Base-by-base conservation (phyloP, 2,113 vertebrate genomes). In the Anthoscopus minutus region DNA sequence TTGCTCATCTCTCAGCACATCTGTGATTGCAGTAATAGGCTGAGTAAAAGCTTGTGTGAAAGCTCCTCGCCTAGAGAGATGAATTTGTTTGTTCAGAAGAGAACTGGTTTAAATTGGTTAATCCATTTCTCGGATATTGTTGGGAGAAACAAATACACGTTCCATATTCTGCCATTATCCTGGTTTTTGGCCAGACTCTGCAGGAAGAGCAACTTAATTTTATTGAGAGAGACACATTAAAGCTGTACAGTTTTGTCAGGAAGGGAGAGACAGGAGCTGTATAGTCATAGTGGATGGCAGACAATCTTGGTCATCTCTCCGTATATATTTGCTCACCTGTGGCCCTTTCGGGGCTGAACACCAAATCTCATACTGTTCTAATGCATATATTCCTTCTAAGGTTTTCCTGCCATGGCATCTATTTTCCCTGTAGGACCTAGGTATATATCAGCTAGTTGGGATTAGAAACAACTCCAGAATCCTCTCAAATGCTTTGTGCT, bases 41-140 rank as follows among this genome's bases (percentile, higher is more conserved):
- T 89, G 91, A 86, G 45, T 64, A 64, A 90, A 90, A 94, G 53
- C 76, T 66, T 74, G 37, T 48, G 40, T 83, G 88, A 90, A 53
- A 74, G 21, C 50, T 90, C 9, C 22, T 80, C 0, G 1, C 37
- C 60, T 67, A 44, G 92, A 94, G 88, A 94, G 80, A 71, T 88
- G 31, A 64, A 88, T 93, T 92, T 80, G 42, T 94, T 95, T 95
- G 73, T 64, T 94, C 88, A 71, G 69, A 95, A 61, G 64, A 93
- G 64, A 81, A 81, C 60, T 38, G 57, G 60, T 78, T 94, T 93
- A 88, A 94, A 93, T 86, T 44, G 5, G 86, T 57, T 92, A 86
- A 90, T 94, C 89, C 65, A 69, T 95, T 96, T 94, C 61, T 93
- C 0, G 0, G 51, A 61, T 86, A 53, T 70, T 86, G 56, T 56